A percentile compares a stretch with the other conserved stretches of the same genome.
phyloP scores from a whole-genome alignment of 2,113 vertebrate genomes.

The Brachypteracias leptosomus region DNA sequence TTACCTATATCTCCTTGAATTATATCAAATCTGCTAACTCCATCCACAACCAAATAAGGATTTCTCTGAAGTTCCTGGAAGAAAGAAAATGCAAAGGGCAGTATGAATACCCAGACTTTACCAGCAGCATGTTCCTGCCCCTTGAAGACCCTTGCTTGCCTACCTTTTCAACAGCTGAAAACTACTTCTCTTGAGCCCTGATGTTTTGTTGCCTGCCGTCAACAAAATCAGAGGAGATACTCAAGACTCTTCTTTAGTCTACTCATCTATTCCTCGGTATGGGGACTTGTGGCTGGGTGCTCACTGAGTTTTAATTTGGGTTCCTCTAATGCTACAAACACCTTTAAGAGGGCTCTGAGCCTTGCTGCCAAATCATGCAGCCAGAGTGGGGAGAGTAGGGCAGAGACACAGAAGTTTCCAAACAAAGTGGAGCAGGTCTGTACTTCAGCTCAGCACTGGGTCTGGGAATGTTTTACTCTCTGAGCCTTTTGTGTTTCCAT shows the following conservation, averaged over 20 bases:
- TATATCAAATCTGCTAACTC: slow-evolving; percentile 76
- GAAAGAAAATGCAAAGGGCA: slow-evolving; percentile 2
- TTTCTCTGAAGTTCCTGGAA: slow-evolving; percentile 57
- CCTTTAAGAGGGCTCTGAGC: neutral
- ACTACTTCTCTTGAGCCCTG: neutral
- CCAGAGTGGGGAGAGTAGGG: neutral
- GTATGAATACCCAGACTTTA: neutral
- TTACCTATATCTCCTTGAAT: slow-evolving; percentile 75
- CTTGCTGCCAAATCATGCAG: neutral
- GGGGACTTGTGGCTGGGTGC: neutral
- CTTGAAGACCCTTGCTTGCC: neutral
- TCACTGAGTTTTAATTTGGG: neutral
- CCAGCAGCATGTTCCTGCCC: neutral
- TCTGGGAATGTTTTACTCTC: neutral
- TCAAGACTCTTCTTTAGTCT: neutral
- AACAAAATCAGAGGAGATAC: neutral
- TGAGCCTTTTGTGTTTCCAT: neutral
- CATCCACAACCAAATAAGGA: slow-evolving; percentile 68
- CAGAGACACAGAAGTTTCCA: neutral
- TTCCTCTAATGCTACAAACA: neutral
- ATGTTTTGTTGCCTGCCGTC: neutral
- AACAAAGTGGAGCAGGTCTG: neutral
- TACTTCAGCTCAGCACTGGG: neutral
- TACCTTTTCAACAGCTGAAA: neutral
- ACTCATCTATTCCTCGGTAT: neutral